Base-by-base conservation (phyloP, 2,113 vertebrate species). In the Callionymus lyra region DNA sequence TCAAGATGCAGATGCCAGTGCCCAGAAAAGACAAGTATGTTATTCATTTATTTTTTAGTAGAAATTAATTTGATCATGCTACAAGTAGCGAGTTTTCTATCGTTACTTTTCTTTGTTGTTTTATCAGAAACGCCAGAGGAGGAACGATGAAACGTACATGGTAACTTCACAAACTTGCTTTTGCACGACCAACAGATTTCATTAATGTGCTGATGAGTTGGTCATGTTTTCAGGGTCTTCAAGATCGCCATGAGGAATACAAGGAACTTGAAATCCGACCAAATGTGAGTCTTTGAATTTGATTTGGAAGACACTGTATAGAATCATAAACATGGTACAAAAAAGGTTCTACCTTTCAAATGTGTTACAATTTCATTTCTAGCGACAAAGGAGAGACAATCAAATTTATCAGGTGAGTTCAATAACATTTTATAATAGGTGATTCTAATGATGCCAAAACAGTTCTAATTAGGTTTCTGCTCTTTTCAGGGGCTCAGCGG, bases 401-500 rank as follows among this genome's bases (percentile, higher is more conserved):
- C 68, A 70, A 49, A 49, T 85, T 6, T 86, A 85, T 40, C 77
- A 86, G 78, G 84, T 85, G 36, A 76, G 68, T 9, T 4, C 1
- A 11, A 6, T 13, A 1, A 6, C 4, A 12, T 2, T 27, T 36
- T 47, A n/a, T 4, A 36, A 6, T 15, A 10, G 11, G 14, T 13
- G 12, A 33, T 11, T 21, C 10, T 11, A 6, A 46, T 38, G 15
- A 9, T 13, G 21, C 13, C 10, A 15, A 9, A 2, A 11, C 1
- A 14, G 14, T 35, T 14, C 10, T 12, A 35, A 16, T 14, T 1
- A 10, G 17, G 10, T 18, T 1, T 1, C 4, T 9, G 35, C 5
- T 12, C 2, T 14, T 65, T 19, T 31, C 59, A 98, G 94, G 94
- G 82, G 13, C 85, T 97, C 72, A 94, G 86, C 13, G 0, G 75